Percentiles rank a stretch among this genome's conserved stretches.
Conservation (phyloP, 2,797 vertebrate species). For the Sebastes jordani region DNA sequence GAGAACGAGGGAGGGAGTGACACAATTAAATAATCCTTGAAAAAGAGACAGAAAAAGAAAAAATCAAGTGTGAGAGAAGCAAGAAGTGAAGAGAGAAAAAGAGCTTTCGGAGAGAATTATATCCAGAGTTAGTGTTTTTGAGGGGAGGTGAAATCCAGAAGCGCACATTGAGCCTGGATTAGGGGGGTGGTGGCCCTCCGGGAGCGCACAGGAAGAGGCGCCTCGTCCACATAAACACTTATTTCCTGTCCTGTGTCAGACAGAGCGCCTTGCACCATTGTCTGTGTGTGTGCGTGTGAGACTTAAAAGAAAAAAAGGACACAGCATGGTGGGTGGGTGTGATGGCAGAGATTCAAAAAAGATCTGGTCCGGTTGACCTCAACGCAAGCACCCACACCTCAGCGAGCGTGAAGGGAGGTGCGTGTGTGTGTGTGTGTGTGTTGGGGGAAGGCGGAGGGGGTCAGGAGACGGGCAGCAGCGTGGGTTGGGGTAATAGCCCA, state of each 20-base stretch:
- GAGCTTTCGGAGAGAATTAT: conserved; percentile 31
- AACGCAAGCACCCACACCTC: conserved; percentile 33
- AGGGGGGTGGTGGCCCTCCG: conserved; percentile 25
- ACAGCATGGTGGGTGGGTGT: conserved; percentile 50
- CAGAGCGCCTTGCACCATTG: conserved; percentile 44
- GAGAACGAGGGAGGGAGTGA: conserved; percentile 15
- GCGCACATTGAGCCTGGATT: conserved; percentile 40
- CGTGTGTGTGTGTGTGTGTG: too few species aligned
- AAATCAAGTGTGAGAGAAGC: conserved; percentile 32
- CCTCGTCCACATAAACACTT: conserved; percentile 83
- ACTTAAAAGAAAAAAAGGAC: conserved; percentile 23
- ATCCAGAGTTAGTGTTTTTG: conserved; percentile 36
- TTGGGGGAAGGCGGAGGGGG: neutral
- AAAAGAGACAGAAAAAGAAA: conserved; percentile 21
- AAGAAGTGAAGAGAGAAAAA: conserved; percentile 16
- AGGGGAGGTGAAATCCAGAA: conserved; percentile 42
- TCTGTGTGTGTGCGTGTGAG: conserved; percentile 27
- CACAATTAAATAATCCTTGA: conserved; percentile 8
- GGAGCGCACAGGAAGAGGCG: conserved; percentile 81
- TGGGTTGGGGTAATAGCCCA: conserved; percentile 48
- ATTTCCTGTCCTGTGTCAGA: conserved; percentile 81
- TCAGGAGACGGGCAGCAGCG: conserved; percentile 35
- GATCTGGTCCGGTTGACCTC: conserved; percentile 53
- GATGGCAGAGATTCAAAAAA: conserved; percentile 60
- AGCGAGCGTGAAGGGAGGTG: conserved; percentile 24